Conservation (phyloP, 2,113 vertebrate genomes). For the Cervus canadensis region DNA sequence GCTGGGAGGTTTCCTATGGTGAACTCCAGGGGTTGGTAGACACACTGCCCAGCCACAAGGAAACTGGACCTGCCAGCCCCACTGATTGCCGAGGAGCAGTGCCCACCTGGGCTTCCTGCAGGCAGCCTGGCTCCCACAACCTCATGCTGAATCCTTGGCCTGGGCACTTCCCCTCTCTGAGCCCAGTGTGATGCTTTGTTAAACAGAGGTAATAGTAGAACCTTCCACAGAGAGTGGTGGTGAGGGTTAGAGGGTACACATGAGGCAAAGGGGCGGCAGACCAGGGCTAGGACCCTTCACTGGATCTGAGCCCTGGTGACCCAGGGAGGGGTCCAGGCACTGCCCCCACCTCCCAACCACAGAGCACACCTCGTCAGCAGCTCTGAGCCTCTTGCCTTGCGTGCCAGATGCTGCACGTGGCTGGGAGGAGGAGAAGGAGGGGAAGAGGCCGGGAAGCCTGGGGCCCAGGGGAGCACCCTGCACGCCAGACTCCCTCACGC, state of each 20-base stretch:
- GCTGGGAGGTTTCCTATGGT: background rate
- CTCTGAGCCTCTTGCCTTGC: background rate
- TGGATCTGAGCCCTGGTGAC: background rate
- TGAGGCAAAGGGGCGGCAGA: too few species aligned
- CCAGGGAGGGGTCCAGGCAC: background rate
- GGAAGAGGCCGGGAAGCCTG: background rate
- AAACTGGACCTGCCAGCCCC: background rate
- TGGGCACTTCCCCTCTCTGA: background rate
- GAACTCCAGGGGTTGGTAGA: background rate
- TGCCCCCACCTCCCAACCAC: background rate
- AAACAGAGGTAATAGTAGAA: background rate
- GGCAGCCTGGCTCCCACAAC: background rate
- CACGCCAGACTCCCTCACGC: constrained; percentile 8
- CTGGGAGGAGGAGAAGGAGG: background rate
- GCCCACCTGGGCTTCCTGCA: background rate
- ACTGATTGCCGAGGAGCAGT: accelerated
- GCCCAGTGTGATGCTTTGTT: background rate
- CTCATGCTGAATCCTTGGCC: background rate
- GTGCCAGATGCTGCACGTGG: background rate
- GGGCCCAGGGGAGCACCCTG: constrained; percentile 66
- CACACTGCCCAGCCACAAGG: background rate
- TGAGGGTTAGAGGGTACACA: too few species aligned
- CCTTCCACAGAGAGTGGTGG: background rate
- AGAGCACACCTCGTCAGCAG: accelerated
- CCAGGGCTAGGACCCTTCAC: background rate